Conservation (phyloP, 2,113 vertebrate genomes). For the Lampris megalopsis region DNA sequence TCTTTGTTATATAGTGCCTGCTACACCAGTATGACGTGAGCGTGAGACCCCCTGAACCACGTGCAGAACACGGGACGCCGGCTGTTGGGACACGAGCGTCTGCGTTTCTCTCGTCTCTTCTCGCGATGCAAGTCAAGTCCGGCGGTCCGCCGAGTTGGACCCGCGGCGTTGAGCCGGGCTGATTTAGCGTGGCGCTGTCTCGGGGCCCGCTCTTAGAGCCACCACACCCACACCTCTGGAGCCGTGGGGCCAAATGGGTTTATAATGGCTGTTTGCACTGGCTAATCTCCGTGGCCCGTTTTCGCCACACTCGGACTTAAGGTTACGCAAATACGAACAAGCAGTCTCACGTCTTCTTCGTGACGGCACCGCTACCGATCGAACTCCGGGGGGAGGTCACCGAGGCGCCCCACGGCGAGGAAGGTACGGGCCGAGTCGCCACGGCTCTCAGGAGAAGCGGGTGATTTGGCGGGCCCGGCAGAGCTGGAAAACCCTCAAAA, state of each 20-base stretch:
- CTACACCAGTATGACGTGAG: too few relatives aligned
- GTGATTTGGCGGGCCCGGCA: constrained; percentile 19
- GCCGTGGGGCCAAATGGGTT: constrained; percentile 49
- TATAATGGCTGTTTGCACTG: constrained; percentile 64
- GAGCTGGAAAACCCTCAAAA: constrained; percentile 14
- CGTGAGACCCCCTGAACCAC: too few relatives aligned
- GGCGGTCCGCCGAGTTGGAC: background rate
- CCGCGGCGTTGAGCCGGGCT: constrained; percentile 10
- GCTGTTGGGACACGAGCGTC: too few relatives aligned
- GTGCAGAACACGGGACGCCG: too few relatives aligned
- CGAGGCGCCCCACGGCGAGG: constrained; percentile 16
- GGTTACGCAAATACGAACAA: constrained; percentile 60
- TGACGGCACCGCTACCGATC: constrained; percentile 11
- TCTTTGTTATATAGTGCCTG: too few relatives aligned
- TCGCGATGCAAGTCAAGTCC: constrained; percentile 14
- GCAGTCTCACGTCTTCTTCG: constrained; percentile 4
- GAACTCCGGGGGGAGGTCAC: constrained; percentile 16
- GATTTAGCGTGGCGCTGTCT: constrained; percentile 28
- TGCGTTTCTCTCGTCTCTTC: constrained; percentile 2
- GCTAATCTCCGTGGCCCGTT: constrained; percentile 48
- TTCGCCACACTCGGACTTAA: constrained; percentile 35
- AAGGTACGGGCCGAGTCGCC: constrained; percentile 12
- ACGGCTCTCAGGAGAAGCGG: constrained; percentile 12
- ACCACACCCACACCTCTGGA: constrained; percentile 41
- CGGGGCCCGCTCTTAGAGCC: constrained; percentile 16